phyloP scores from a whole-genome alignment of 2,797 vertebrate genomes.

The Urosaurus nigricauda region DNA sequence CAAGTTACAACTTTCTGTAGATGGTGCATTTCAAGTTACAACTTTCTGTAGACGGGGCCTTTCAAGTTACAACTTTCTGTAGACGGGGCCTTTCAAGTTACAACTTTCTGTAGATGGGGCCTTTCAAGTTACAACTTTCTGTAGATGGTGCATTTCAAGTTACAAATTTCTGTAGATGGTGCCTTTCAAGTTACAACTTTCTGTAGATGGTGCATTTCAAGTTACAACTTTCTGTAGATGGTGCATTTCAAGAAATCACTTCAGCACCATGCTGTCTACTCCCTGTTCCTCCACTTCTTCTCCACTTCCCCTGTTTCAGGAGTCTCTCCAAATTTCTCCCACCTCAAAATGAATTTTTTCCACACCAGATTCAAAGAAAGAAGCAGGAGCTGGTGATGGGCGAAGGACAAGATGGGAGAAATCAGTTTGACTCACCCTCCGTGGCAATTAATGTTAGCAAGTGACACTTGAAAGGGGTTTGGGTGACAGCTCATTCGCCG shows the following conservation, averaged over 20 bases:
- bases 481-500: conserved; percentile 69
- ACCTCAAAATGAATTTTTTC: conserved; percentile 42
- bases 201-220: too few species aligned
- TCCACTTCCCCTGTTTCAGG: neutral
- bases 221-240: neutral
- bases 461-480: conserved; percentile 77
- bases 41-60: too few species aligned
- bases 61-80: too few species aligned
- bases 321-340: conserved; percentile 47
- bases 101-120: too few species aligned
- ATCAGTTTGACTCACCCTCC: conserved; percentile 62
- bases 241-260: neutral
- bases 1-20: too few species aligned
- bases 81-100: too few species aligned
- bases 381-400: neutral
- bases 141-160: neutral
- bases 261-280: neutral
- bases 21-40: neutral
- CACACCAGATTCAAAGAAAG: neutral
- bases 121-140: too few species aligned
- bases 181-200: too few species aligned
- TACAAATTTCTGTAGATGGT: too few species aligned
- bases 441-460: conserved; percentile 74
- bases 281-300: neutral
- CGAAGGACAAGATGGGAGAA: neutral